Base-by-base conservation (phyloP, 1,140 invertebrate genomes). In the Liolophura sinensis region DNA sequence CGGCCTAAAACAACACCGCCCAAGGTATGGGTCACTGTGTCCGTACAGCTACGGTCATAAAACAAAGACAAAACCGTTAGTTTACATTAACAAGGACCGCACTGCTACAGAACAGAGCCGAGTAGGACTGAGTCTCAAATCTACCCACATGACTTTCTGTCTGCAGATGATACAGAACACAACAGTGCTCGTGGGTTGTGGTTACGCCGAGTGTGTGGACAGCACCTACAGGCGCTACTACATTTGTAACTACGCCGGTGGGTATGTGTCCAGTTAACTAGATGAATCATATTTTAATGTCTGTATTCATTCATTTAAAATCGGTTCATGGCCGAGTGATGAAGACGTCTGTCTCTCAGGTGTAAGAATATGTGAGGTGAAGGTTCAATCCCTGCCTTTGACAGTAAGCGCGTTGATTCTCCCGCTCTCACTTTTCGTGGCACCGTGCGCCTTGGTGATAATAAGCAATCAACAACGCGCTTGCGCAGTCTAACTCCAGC, bases 201-300 rank as follows among this genome's bases (percentile, higher is more conserved):
- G 78, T 1, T 79, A 69, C 55, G 73, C 78, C 5, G 67, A 70
- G 15, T 79, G 78, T 62, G 57, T 64, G 15, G 62, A 69, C 9
- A 74, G 70, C 3, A 55, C 57, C n/a, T 79, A 72, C 22, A 67
- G 69, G 1, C 57, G 72, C 15, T 76, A 71, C 52, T 79, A 68
- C 22, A 76, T 76, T 1, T 79, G 78, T 68, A 77, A 79, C 63
- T 79, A 79, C 22, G 78, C 76, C 6, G 60, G 69, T 14, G 78
- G 74, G 78, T 79, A 40, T 40, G 60, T 72, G 72, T 65, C 22
- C 9, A 6, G 27, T 56, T 24, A 15, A 12, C 7, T 27, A 27
- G 4, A 12, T 27, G 4, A 59, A 31, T 1, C 12, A 31, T 40
- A 3, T 11, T 15, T 6, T 14, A 15, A 59, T 24, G 14, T 27